Evolutionary conservation across 2,888 invertebrate genomes (phyloP).

Genomic region (Hartigia nigra): DNA sequence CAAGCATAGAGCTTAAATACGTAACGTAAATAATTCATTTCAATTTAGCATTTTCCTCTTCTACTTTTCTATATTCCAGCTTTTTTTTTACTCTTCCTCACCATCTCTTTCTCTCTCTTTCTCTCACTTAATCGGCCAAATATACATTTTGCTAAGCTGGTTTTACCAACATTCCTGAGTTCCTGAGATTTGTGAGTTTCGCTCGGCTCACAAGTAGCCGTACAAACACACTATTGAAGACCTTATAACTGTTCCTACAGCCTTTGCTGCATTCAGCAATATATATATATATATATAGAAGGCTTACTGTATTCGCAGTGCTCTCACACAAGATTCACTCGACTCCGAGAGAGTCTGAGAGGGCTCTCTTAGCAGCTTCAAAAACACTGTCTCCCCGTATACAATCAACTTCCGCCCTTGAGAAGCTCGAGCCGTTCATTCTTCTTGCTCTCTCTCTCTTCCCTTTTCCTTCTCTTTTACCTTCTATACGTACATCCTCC

Average conservation of each 20-base stretch:
- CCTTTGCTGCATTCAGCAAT: not conserved
- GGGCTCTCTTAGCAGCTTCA: constrained; percentile 37
- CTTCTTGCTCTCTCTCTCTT: constrained; percentile 12
- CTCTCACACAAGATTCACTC: constrained; percentile 1
- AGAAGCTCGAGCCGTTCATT: constrained; percentile 8
- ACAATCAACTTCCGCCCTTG: constrained; percentile 17
- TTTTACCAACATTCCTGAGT: not conserved
- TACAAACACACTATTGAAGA: not conserved
- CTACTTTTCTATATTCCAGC: too few relatives aligned
- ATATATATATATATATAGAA: not conserved
- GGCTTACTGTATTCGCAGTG: not conserved
- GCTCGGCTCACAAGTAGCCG: not conserved
- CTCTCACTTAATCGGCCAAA: not conserved
- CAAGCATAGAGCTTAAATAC: not conserved
- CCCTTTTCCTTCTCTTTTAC: constrained; percentile 9
- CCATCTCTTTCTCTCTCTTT: not conserved
- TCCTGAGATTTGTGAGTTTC: not conserved
- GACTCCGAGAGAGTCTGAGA: constrained; percentile 42
- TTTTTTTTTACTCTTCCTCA: not conserved
- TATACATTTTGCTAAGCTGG: not conserved
- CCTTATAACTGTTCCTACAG: not conserved
- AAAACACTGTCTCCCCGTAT: constrained; percentile 36
- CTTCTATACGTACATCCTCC: constrained; percentile 8
- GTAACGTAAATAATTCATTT: not conserved
- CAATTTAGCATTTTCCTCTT: not conserved